A percentile compares a stretch with the other conserved stretches of the same genome.
Evolutionary conservation across 30 jellyfish, hydroid and myxozoan genomes (phyloP).

Genomic region (Clytia hemisphaerica): DNA sequence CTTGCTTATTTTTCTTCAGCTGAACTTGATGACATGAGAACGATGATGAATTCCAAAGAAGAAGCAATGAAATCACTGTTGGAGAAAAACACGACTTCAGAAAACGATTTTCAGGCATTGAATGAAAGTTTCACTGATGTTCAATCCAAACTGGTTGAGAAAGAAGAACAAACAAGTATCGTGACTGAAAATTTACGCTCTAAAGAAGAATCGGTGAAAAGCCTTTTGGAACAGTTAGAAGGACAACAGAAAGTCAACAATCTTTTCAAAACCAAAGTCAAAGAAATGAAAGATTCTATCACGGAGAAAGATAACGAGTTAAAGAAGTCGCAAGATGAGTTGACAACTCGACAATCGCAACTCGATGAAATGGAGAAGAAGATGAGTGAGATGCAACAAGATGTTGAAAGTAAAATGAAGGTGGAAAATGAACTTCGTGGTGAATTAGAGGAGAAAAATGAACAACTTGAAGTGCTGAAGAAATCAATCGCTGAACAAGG

Average conservation of each 20-base stretch:
- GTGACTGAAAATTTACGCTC: background rate
- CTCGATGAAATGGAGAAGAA: too few species aligned
- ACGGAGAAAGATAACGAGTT: conserved; percentile 25
- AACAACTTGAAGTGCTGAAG: conserved; percentile 6
- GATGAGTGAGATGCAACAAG: too few species aligned
- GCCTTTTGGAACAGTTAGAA: background rate
- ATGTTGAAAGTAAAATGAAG: too few species aligned
- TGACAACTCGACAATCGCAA: too few species aligned
- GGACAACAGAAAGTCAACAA: background rate
- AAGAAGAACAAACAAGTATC: background rate
- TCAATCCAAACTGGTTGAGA: background rate
- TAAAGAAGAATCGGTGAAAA: conserved; percentile 7
- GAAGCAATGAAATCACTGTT: conserved; percentile 20
- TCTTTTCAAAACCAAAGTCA: background rate
- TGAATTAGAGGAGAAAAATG: too few species aligned
- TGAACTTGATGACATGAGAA: conserved; percentile 11
- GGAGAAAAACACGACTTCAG: background rate
- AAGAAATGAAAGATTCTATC: background rate
- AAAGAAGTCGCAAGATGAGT: too few species aligned
- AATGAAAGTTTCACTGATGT: background rate
- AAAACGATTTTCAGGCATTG: background rate
- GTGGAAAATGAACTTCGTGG: too few species aligned
- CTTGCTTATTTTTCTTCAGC: too few species aligned
- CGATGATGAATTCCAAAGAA: conserved; percentile 20
- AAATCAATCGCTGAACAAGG: conserved; percentile 15